Base-by-base conservation (phyloP, 2,797 vertebrate species). In the Pyrrhura leucotis region DNA sequence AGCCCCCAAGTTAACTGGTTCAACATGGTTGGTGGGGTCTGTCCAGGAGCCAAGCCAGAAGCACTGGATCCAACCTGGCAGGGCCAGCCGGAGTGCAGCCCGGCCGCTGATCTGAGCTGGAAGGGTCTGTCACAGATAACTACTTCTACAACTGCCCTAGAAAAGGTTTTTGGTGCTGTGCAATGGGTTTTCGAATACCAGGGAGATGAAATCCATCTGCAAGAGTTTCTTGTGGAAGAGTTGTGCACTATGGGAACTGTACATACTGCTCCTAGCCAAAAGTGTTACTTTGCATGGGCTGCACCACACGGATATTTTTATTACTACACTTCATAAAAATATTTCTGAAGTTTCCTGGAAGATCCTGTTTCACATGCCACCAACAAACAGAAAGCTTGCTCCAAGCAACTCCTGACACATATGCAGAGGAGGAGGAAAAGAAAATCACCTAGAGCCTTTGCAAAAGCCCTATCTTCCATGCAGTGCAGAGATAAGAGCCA, bases 241-340 rank as follows among this genome's bases (percentile, higher is more conserved):
- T 4, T 42, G 53, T 62, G 23, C 65, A 3, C 75, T 88, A 2
- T 10, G 91, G 84, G 61, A 93, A 77, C 44, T 25, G 40, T 65
- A 56, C 5, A 4, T 39, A 9, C 33, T 40, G 67, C 85, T 95
- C 54, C 66, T 10, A 91, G 88, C 79, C 91, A 94, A 29, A 76
- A 85, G 44, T 35, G 62, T 81, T 93, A 74, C 63, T 95, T 92
- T 17, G 85, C 82, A 94, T 39, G 63, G 85, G 85, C 79, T 44
- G 28, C 33, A 47, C 91, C 95, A 91, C 89, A 86, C 82, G 71
- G 83, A 88, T 95, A 63, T 84, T 95, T 96, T 95, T 96, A 95
- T 94, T 90, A 53, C 73, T 86, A 56, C 88, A 92, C 95, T 96
- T 95, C 93, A 91, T 94, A 95, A 97, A 97, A 96, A 85, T 89